Percentiles rank a stretch among this genome's conserved stretches.
phyloP scores from a whole-genome alignment of 2,113 vertebrate genomes.

The Channa maculata region DNA sequence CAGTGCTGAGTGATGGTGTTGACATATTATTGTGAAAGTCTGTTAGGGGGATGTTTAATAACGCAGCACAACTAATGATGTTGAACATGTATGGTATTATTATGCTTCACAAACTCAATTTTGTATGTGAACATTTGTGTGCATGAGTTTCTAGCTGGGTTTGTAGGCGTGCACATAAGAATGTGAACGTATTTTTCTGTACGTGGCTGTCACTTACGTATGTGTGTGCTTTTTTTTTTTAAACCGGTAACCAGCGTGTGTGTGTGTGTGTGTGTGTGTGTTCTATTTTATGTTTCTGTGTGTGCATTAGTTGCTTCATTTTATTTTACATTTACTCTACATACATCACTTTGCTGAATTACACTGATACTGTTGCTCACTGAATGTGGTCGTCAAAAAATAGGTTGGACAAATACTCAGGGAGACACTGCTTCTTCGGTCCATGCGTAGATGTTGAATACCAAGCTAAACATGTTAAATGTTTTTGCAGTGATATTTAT shows the following conservation, averaged over 20 bases:
- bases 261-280: neutral
- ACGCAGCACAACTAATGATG: conserved; percentile 66
- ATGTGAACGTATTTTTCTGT: neutral
- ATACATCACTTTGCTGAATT: neutral
- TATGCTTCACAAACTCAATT: conserved; percentile 36
- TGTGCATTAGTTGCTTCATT: conserved; percentile 17
- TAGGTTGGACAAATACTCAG: neutral
- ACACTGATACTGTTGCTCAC: conserved; percentile 4
- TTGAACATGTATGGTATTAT: conserved; percentile 54
- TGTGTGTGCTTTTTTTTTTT: no score
- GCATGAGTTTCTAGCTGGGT: conserved; percentile 1
- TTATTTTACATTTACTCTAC: conserved; percentile 36
- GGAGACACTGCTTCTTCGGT: conserved; percentile 13
- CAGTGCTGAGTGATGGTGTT: conserved; percentile 56
- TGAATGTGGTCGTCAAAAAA: neutral
- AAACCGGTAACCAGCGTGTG: neutral
- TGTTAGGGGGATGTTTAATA: conserved; percentile 68
- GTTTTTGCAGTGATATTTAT: conserved; percentile 53
- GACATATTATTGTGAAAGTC: conserved; percentile 61
- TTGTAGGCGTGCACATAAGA: neutral
- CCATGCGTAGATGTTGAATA: conserved; percentile 38
- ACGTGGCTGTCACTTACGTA: no score
- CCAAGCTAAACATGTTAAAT: conserved; percentile 36
- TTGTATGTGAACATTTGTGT: neutral
- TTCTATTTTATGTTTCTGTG: neutral